Evolutionary conservation across 2,888 invertebrate species (phyloP).

Genomic region (Tipula helvola): DNA sequence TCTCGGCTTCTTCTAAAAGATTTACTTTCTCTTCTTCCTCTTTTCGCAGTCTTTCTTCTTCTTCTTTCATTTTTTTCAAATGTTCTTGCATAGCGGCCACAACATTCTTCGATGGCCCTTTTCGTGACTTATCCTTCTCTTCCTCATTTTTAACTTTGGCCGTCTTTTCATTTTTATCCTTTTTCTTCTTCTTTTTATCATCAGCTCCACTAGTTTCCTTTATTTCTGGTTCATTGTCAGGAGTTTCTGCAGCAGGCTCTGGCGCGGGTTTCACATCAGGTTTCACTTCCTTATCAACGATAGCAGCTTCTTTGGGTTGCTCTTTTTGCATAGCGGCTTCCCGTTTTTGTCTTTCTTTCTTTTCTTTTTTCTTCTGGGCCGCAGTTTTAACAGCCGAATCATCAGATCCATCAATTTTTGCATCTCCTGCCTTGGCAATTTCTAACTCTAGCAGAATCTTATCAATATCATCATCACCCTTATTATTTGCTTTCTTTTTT

Average conservation of each 20-base stretch:
- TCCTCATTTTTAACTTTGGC: constrained; percentile 34
- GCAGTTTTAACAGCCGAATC: constrained; percentile 50
- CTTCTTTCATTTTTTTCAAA: constrained; percentile 75
- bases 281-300: constrained; percentile 58
- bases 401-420: constrained; percentile 36
- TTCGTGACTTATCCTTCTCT: constrained; percentile 44
- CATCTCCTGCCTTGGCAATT: constrained; percentile 59
- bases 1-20: constrained; percentile 61
- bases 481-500: constrained; percentile 60
- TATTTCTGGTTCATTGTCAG: constrained; percentile 18
- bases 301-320: constrained; percentile 22
- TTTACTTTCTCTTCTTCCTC: constrained; percentile 73
- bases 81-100: constrained; percentile 89
- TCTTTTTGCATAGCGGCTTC: constrained; percentile 41
- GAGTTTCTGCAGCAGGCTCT: constrained; percentile 11
- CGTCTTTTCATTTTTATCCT: constrained; percentile 31
- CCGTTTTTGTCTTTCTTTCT: constrained; percentile 69
- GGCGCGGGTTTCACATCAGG: constrained; percentile 40
- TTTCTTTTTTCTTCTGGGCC: constrained; percentile 82
- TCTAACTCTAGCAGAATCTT: constrained; percentile 72
- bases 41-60: constrained; percentile 58
- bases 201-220: constrained; percentile 51
- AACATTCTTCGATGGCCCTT: constrained; percentile 70
- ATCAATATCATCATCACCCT: constrained; percentile 66
- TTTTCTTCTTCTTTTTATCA: constrained; percentile 37